These are phyloP conservation scores for Dolichotis patagonum DNA, from an alignment of 2,113 vertebrate species.

Conservation along the genomic window DNA sequence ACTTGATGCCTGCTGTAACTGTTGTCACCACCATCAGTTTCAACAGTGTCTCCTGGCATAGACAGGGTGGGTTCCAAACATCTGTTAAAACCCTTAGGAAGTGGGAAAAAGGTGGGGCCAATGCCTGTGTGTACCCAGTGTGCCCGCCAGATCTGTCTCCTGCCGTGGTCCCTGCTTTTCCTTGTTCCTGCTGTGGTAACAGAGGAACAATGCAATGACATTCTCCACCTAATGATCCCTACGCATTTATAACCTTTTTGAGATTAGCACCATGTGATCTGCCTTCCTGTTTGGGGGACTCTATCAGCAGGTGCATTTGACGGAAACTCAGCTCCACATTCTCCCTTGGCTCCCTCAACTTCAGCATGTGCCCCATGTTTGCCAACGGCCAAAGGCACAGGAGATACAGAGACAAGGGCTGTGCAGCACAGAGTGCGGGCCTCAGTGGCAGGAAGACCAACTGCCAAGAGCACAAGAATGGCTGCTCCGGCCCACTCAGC, in stretches of 20 bases:
- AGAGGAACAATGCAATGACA: not conserved
- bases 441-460: not conserved
- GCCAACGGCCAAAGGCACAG: not conserved
- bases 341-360: not conserved
- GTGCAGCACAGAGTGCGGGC: not conserved
- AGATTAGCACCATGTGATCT: not conserved
- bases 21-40: not conserved
- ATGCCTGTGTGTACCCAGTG: not conserved
- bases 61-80: not conserved
- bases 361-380: not conserved
- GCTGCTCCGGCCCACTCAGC: not conserved
- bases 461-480: not conserved
- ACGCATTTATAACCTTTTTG: not conserved
- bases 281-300: not conserved
- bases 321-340: constrained; percentile 17
- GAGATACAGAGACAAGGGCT: not conserved
- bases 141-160: not conserved
- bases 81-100: not conserved
- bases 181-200: not conserved
- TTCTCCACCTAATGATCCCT: not conserved
- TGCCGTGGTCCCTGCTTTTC: not conserved
- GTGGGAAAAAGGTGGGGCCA: not conserved
- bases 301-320: not conserved
- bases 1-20: not conserved
- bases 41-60: not conserved